Evolutionary conservation across 2,797 vertebrate genomes (phyloP).

Genomic region (Rallus crepitans): DNA sequence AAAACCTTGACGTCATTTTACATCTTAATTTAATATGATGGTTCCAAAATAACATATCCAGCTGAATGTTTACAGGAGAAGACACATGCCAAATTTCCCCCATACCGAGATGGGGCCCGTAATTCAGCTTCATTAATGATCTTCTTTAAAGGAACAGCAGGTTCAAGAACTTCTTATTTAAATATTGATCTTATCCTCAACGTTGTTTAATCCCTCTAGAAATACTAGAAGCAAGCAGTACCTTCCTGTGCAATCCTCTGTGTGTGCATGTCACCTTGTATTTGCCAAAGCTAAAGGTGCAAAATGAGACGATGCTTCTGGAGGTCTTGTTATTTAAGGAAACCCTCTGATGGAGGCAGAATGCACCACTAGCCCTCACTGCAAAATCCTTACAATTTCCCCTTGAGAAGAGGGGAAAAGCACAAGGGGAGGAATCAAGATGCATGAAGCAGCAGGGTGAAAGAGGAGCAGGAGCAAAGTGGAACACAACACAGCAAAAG

Average conservation of each 20-base stretch:
- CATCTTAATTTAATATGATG: slow-evolving; percentile 26
- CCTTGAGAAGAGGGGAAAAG: neutral
- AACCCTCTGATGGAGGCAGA: neutral
- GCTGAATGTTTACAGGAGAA: neutral
- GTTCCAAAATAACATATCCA: neutral
- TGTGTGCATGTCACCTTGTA: too few relatives aligned
- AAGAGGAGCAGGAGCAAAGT: neutral
- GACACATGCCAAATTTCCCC: neutral
- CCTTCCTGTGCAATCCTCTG: neutral
- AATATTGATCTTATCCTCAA: slow-evolving; percentile 2
- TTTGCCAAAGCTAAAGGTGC: neutral
- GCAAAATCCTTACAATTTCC: neutral
- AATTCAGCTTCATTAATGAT: neutral
- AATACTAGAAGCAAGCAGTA: neutral
- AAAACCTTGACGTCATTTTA: neutral
- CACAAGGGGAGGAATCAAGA: fast-evolving
- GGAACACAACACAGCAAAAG: neutral
- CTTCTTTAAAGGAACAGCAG: neutral
- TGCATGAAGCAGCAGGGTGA: neutral
- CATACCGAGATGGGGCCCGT: neutral
- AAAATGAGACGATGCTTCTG: neutral
- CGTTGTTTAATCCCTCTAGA: neutral
- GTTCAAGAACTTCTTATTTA: slow-evolving; percentile 29
- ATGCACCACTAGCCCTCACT: neutral
- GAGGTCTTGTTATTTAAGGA: neutral